Percentiles rank a stretch among this genome's conserved stretches.
Evolutionary conservation across 1,140 invertebrate genomes (phyloP).

Genomic region (Rhopalosiphum maidis): DNA sequence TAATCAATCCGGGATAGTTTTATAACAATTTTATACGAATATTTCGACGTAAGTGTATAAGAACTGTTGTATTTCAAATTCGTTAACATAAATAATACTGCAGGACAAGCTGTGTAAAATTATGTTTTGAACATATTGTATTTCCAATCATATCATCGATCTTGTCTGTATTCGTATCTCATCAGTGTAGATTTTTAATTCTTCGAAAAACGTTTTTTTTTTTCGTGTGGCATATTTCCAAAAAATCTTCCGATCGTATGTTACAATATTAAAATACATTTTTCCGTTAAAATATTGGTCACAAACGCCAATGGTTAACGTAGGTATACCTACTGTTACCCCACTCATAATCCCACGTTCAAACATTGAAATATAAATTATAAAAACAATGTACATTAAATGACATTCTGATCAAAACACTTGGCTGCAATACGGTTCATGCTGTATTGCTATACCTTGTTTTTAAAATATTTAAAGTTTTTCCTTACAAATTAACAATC

Average conservation of each 20-base stretch:
- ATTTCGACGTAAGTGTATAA: not conserved
- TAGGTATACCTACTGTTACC: not conserved
- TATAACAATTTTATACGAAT: not conserved
- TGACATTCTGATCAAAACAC: not conserved
- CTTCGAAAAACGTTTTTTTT: not conserved
- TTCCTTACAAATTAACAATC: not conserved
- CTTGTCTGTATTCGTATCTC: not conserved
- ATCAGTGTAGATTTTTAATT: not conserved
- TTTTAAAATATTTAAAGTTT: not conserved
- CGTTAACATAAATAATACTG: not conserved
- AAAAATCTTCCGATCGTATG: not conserved
- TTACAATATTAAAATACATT: not conserved
- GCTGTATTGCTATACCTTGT: not conserved
- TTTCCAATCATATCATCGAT: not conserved
- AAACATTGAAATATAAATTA: not conserved
- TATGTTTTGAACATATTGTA: not conserved
- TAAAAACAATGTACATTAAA: conserved; percentile 11
- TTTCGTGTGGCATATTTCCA: not conserved
- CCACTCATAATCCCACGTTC: conserved; percentile 13
- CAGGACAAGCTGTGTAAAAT: not conserved
- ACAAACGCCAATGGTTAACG: not conserved
- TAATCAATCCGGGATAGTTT: not conserved
- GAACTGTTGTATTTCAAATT: not conserved
- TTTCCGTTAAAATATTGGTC: not conserved
- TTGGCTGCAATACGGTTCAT: not conserved